Evolutionary conservation across 2,113 vertebrate genomes (phyloP).

Genomic region (Rhombomys opimus): DNA sequence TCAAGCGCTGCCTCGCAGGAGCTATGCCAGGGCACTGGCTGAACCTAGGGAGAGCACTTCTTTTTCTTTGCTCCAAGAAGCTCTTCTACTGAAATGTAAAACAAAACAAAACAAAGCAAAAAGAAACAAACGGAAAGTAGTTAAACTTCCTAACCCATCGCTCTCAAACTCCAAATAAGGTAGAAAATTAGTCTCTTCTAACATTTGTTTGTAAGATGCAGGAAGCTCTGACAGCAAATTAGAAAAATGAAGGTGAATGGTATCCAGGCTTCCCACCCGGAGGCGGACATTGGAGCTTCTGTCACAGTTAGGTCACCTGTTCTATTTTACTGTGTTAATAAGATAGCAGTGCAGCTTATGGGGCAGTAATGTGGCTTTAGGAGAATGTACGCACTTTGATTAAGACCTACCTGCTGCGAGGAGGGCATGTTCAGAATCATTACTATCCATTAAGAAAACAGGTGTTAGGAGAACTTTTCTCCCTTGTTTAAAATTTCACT

Average conservation of each 20-base stretch:
- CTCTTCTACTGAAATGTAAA: constrained; percentile 19
- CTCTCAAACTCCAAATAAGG: not conserved
- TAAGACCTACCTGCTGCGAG: constrained; percentile 62
- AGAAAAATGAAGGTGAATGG: not conserved
- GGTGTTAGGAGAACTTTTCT: constrained; percentile 24
- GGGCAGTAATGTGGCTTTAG: not conserved
- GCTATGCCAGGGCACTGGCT: not conserved
- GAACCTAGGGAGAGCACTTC: not conserved
- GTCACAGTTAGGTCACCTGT: constrained; percentile 63
- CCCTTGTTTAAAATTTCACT: not conserved
- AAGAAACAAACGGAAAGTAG: not conserved
- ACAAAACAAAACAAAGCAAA: constrained; percentile 16
- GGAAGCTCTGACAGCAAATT: not conserved
- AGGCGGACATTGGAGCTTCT: constrained; percentile 9
- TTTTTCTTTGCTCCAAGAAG: constrained; percentile 23
- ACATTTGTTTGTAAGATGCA: not conserved
- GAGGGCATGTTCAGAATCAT: constrained; percentile 14
- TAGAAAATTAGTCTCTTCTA: not conserved
- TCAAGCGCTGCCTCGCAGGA: not conserved
- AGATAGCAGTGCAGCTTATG: not conserved
- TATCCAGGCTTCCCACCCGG: constrained; percentile 48
- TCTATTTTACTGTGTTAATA: constrained; percentile 20
- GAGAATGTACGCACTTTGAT: constrained; percentile 65
- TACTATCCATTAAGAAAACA: constrained; percentile 70
- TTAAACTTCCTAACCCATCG: not conserved